Evolutionary conservation across 2,113 vertebrate species (phyloP).

Genomic region (Odocoileus virginianus): DNA sequence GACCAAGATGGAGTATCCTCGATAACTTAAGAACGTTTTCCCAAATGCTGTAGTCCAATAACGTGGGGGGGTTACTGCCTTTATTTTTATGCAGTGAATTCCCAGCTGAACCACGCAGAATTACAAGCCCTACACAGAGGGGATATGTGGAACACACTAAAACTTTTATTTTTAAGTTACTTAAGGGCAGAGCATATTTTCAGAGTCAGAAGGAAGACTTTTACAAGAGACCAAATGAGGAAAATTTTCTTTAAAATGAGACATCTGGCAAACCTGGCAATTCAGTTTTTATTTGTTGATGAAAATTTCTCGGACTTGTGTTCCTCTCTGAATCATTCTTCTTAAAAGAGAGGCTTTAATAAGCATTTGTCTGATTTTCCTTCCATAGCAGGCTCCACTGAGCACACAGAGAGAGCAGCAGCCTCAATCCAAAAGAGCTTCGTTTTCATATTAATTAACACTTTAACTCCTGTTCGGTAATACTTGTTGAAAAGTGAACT

Average conservation of each 20-base stretch:
- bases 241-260: constrained; percentile 43
- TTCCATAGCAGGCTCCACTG: background rate
- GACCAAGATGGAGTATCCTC: background rate
- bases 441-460: constrained; percentile 12
- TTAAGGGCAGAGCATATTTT: constrained; percentile 3
- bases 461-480: background rate
- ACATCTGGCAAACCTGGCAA: constrained; percentile 55
- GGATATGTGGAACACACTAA: background rate
- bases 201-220: constrained; percentile 16
- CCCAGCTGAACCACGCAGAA: constrained; percentile 5
- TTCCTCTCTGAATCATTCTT: constrained; percentile 33
- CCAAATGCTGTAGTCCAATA: background rate
- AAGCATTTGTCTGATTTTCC: constrained; percentile 20
- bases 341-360: constrained; percentile 46
- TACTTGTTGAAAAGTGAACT: background rate
- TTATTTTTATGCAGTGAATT: constrained; percentile 20
- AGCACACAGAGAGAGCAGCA: background rate
- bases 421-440: background rate
- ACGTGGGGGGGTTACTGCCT: background rate
- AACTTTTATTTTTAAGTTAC: constrained; percentile 50
- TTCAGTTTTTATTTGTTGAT: constrained; percentile 37
- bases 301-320: constrained; percentile 21
- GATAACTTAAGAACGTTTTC: background rate
- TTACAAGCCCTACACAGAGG: background rate
- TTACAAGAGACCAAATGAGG: constrained; percentile 50